Evolutionary conservation across 2,797 vertebrate species (phyloP), one percentile per base, ranked within the genome.

Genomic region (Megalops cyprinoides): DNA sequence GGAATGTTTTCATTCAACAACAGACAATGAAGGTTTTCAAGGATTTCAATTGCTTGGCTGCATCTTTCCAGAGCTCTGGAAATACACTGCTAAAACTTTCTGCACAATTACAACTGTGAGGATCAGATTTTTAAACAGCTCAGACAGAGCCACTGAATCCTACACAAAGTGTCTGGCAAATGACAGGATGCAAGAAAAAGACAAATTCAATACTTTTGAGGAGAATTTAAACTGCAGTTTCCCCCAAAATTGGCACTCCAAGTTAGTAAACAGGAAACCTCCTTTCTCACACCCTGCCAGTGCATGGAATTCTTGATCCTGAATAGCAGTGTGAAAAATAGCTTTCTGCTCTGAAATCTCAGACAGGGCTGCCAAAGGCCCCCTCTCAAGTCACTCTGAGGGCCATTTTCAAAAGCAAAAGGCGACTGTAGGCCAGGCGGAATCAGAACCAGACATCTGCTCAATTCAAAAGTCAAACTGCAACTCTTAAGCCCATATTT

Each of bases 271-370:
- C 46, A 76, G 49, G 10, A 76, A 76, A 31, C 18, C 46, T 51
- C n/a, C 25, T 51, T 76, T 46, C 49, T 37, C 48, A 31, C 46
- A 55, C 46, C 4, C 31, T 37, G 15, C 8, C 78, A 56, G 60
- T 4, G 31, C 2, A 25, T 3, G 28, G 12, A 65, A 10, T 1
- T 23, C 51, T 25, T 49, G 4, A 46, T 34, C n/a, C 49, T 77
- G 62, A 69, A 76, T 53, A 25, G 51, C 53, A 3, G 71, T 51
- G 78, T 65, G 73, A 75, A 76, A 81, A 82, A 77, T 49, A 56
- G 46, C 31, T 46, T 65, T 62, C 73, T 37, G 20, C 60, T 73
- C 51, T 18, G n/a, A 67, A 78, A 55, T 75, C 49, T 49, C 56
- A 56, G 74, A 67, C 56, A 56, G 28, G 39, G 44, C 42, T 77